Conservation (phyloP, 1,140 invertebrate genomes). For the Tetranychus cinnabarinus region DNA sequence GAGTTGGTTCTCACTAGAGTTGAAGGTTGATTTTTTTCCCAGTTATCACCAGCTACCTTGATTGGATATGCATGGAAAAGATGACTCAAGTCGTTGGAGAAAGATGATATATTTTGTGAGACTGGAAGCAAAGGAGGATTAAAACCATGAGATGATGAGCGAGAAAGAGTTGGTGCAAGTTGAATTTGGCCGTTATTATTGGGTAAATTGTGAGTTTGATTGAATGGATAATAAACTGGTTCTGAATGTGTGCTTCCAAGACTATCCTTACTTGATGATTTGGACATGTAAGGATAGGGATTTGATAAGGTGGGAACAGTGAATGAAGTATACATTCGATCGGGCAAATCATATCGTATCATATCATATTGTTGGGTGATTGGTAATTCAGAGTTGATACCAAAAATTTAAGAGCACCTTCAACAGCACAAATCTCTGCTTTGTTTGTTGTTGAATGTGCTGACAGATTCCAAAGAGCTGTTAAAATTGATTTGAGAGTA, state of each 20-base stretch:
- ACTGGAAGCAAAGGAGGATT: too few species aligned
- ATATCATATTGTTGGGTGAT: conserved; percentile 40
- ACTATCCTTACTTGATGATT: conserved; percentile 25
- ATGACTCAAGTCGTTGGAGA: not conserved
- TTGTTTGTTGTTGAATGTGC: conserved; percentile 85
- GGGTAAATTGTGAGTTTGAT: not conserved
- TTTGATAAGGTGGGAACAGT: conserved; percentile 11
- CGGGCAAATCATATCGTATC: conserved; percentile 9
- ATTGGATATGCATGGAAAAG: not conserved
- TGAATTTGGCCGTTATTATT: too few species aligned
- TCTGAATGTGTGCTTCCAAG: conserved; percentile 25
- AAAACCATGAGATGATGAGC: too few species aligned
- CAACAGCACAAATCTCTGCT: conserved; percentile 67
- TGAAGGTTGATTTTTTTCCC: too few species aligned
- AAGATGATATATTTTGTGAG: too few species aligned
- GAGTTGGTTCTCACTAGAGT: not conserved
- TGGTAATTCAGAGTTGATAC: conserved; percentile 69
- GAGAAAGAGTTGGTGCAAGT: not conserved
- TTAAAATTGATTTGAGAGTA: conserved; percentile 69
- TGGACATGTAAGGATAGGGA: conserved; percentile 14
- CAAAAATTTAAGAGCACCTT: conserved; percentile 63
- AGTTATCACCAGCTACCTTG: not conserved
- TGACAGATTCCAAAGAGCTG: conserved; percentile 77
- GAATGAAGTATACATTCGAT: conserved; percentile 18
- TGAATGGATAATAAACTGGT: conserved; percentile 10